phyloP scores from a whole-genome alignment of 2,888 invertebrate species.

The Dione juno region DNA sequence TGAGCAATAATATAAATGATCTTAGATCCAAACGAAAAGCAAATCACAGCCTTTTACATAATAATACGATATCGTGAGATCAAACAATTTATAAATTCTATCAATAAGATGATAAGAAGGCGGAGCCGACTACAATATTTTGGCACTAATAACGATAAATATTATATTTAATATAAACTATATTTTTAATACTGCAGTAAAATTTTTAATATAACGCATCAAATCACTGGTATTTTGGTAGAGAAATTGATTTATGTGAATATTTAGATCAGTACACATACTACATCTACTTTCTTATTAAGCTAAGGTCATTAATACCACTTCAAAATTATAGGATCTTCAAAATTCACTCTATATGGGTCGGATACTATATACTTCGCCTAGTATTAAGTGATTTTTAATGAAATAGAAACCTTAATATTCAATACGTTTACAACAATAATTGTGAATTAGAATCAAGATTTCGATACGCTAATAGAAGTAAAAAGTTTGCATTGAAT shows the following conservation, averaged over 20 bases:
- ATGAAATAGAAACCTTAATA: slow-evolving; percentile 70
- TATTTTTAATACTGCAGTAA: slow-evolving; percentile 23
- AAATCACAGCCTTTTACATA: slow-evolving; percentile 80
- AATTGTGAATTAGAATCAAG: slow-evolving; percentile 69
- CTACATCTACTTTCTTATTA: slow-evolving; percentile 70
- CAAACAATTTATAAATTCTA: slow-evolving; percentile 27
- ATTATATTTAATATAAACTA: slow-evolving; percentile 44
- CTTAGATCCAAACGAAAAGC: slow-evolving; percentile 70
- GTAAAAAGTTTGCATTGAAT: slow-evolving; percentile 56
- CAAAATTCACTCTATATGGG: slow-evolving; percentile 67
- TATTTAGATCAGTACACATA: slow-evolving; percentile 58
- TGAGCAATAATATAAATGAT: slow-evolving; percentile 56
- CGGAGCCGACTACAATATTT: slow-evolving; percentile 58
- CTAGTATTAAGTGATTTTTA: slow-evolving; percentile 64
- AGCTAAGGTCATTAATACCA: slow-evolving; percentile 64
- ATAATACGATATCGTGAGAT: slow-evolving; percentile 51
- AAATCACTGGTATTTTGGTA: slow-evolving; percentile 16
- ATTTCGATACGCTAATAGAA: slow-evolving; percentile 60
- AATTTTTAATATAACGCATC: slow-evolving; percentile 5
- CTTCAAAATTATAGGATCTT: slow-evolving; percentile 60
- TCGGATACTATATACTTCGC: slow-evolving; percentile 72
- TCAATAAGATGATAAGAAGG: slow-evolving; percentile 43
- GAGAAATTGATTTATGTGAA: slow-evolving; percentile 31
- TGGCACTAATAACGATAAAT: slow-evolving; percentile 58
- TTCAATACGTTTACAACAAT: slow-evolving; percentile 65